Conservation (phyloP, 2,888 invertebrate species). For the Andrena trimmerana region DNA sequence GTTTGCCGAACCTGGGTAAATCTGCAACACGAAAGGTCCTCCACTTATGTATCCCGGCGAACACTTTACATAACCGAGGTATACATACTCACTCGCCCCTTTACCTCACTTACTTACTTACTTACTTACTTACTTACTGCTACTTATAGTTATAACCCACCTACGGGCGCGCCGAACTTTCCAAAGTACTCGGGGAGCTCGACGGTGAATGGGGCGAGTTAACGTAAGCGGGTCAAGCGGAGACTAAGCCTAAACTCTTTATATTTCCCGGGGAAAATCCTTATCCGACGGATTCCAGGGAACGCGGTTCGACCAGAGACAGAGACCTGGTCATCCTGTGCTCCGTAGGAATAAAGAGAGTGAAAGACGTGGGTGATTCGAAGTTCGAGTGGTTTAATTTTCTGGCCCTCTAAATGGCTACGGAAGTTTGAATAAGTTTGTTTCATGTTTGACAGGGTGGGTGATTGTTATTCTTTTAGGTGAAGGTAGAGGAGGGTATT, state of each 20-base stretch:
- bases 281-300: conserved; percentile 48
- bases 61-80: conserved; percentile 55
- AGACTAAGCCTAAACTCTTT: conserved; percentile 74
- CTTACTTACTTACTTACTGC: conserved; percentile 66
- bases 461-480: too few species aligned
- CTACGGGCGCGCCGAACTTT: conserved; percentile 68
- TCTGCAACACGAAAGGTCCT: conserved; percentile 79
- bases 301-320: conserved; percentile 41
- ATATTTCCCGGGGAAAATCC: conserved; percentile 68
- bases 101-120: conserved; percentile 40
- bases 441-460: neutral
- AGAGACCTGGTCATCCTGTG: neutral
- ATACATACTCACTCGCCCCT: conserved; percentile 23
- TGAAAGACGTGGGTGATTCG: neutral
- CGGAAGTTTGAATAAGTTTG: neutral
- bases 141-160: conserved; percentile 71
- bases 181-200: conserved; percentile 72
- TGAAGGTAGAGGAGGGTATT: too few species aligned
- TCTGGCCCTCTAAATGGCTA: neutral
- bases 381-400: neutral
- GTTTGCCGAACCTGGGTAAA: conserved; percentile 83
- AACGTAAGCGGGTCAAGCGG: conserved; percentile 75
- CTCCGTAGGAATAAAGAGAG: too few species aligned
- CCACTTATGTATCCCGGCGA: conserved; percentile 62
- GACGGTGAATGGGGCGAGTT: conserved; percentile 71